Percentiles rank a stretch among this genome's conserved stretches.
Conservation (phyloP, 2,888 invertebrate genomes). For the Carterocephalus palaemon region DNA sequence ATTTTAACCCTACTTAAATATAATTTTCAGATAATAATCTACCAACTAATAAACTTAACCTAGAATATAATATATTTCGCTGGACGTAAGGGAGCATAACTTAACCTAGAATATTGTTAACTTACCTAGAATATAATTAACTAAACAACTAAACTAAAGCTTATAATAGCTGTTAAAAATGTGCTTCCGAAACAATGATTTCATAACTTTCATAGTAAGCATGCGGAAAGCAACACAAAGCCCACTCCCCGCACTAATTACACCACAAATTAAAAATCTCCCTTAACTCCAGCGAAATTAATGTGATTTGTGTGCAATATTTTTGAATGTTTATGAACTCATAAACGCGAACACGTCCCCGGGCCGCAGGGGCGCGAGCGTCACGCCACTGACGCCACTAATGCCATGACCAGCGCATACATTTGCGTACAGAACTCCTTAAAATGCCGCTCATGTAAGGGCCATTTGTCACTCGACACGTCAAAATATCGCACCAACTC, state of each 20-base stretch:
- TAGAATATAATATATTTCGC: no score
- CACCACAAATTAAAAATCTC: constrained; percentile 1
- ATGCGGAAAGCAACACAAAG: no score
- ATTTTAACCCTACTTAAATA: no score
- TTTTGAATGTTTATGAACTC: constrained; percentile 24
- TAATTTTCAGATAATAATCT: no score
- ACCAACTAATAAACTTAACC: no score
- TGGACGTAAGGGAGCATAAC: no score
- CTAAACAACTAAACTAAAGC: no score
- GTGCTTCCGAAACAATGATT: no score
- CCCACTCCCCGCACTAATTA: neutral
- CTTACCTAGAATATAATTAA: no score
- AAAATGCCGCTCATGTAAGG: constrained; percentile 29
- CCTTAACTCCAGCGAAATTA: constrained; percentile 3
- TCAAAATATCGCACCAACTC: constrained; percentile 7
- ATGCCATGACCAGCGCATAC: constrained; percentile 8
- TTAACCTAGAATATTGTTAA: no score
- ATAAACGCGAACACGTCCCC: constrained; percentile 20
- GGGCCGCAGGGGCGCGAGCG: constrained; percentile 9
- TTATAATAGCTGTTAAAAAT: no score
- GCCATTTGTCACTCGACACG: constrained; percentile 24
- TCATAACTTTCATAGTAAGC: no score
- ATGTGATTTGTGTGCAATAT: constrained; percentile 21
- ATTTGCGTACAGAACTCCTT: constrained; percentile 29
- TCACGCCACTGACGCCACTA: constrained; percentile 19